These are phyloP conservation scores for Oreocharis arfaki DNA, from an alignment of 2,113 vertebrate species.

Conservation along the genomic window DNA sequence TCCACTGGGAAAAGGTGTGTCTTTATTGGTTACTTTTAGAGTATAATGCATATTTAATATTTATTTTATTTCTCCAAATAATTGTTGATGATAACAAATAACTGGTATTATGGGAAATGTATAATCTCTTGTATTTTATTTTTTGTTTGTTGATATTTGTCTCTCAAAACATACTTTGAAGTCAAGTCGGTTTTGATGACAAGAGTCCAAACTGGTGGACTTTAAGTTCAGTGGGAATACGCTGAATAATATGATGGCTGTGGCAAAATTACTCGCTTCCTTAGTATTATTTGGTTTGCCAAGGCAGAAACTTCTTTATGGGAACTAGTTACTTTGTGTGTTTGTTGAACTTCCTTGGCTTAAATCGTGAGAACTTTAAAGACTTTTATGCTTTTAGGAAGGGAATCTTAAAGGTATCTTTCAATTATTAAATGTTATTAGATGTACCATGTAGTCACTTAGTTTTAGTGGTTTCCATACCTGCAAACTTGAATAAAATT, in stretches of 20 bases:
- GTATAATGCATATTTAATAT: background rate
- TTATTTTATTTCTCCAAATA: background rate
- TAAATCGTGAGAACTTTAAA: background rate
- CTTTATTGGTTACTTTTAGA: background rate
- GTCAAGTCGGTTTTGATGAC: background rate
- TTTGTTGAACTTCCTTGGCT: background rate
- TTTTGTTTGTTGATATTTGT: background rate
- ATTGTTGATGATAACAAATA: background rate
- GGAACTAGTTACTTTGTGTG: background rate
- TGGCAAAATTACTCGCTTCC: background rate
- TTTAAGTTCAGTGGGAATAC: background rate
- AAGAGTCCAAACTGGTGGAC: background rate
- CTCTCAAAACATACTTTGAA: background rate
- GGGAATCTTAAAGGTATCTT: background rate
- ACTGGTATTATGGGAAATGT: background rate
- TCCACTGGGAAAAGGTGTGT: constrained; percentile 97
- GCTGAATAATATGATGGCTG: background rate
- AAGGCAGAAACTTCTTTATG: background rate
- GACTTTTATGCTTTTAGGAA: rapidly evolving
- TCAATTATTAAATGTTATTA: background rate
- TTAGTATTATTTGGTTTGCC: background rate
- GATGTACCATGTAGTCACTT: background rate
- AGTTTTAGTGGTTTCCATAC: background rate
- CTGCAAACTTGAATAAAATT: background rate
- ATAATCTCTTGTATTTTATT: background rate